These are phyloP conservation scores for Trichopoda pennipes DNA, from an alignment of 2,888 invertebrate species.

Conservation along the genomic window DNA sequence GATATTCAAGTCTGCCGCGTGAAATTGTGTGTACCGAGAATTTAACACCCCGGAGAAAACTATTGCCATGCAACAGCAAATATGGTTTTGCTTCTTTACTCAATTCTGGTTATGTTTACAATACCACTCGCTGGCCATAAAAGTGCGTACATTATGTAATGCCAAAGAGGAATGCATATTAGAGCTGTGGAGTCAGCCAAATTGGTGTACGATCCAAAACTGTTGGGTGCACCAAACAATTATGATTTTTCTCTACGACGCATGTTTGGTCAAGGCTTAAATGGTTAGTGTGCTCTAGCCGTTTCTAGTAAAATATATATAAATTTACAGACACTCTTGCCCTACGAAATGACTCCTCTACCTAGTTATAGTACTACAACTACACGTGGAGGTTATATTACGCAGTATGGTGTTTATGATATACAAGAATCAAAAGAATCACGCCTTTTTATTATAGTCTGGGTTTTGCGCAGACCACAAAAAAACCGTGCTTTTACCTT, in stretches of 20 bases:
- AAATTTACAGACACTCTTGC: conserved; percentile 83
- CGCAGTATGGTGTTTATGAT: conserved; percentile 87
- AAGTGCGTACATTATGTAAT: conserved; percentile 90
- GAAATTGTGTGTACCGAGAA: conserved; percentile 99
- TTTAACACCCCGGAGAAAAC: conserved; percentile 98
- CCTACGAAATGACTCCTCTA: conserved; percentile 85
- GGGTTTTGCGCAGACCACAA: conserved; percentile 74
- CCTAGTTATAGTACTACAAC: conserved; percentile 84
- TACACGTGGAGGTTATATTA: conserved; percentile 86
- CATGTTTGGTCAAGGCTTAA: conserved; percentile 92
- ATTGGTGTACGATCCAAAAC: conserved; percentile 88
- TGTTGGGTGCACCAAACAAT: conserved; percentile 82
- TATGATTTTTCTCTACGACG: conserved; percentile 92
- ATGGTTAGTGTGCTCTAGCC: conserved; percentile 91
- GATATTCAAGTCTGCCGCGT: conserved; percentile 95
- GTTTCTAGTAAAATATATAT: conserved; percentile 89
- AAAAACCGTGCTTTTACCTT: conserved; percentile 81
- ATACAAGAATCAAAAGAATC: conserved; percentile 78
- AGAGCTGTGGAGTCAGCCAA: conserved; percentile 91
- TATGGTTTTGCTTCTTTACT: conserved; percentile 92
- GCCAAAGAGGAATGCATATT: conserved; percentile 84
- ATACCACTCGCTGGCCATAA: conserved; percentile 93
- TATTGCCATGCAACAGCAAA: conserved; percentile 96
- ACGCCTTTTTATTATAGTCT: conserved; percentile 87
- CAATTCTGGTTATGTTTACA: conserved; percentile 94